Conservation (phyloP, 2,888 invertebrate species). For the Lasius platythorax region DNA sequence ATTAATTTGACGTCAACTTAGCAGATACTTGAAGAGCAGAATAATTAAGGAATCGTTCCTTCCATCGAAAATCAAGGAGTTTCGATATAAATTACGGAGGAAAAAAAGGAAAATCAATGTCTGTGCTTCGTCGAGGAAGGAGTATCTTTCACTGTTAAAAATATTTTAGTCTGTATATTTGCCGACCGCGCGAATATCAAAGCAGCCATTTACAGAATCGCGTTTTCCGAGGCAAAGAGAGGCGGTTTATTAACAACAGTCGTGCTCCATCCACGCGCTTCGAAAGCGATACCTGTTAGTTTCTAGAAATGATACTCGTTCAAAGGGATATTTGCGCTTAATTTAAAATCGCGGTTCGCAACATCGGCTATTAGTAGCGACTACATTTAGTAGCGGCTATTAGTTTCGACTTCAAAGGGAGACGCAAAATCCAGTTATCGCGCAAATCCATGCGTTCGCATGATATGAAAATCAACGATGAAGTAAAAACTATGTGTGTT, state of each 20-base stretch:
- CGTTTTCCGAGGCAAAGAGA: constrained; percentile 37
- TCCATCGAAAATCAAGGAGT: background rate
- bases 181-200: constrained; percentile 24
- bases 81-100: background rate
- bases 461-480: constrained; percentile 45
- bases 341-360: constrained; percentile 46
- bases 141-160: background rate
- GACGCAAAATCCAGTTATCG: constrained; percentile 43
- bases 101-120: background rate
- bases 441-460: constrained; percentile 18
- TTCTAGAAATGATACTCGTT: constrained; percentile 43
- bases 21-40: background rate
- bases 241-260: constrained; percentile 42
- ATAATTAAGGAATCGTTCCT: background rate
- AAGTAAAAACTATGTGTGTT: constrained; percentile 13
- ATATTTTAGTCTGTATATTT: background rate
- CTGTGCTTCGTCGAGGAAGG: background rate
- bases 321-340: constrained; percentile 55
- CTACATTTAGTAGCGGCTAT: constrained; percentile 9
- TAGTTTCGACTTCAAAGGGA: constrained; percentile 36
- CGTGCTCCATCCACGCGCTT: background rate
- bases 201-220: constrained; percentile 29
- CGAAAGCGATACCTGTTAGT: constrained; percentile 40
- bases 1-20: background rate
- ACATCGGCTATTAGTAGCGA: constrained; percentile 36